Percentiles rank a stretch among this genome's conserved stretches.
These are phyloP conservation scores for Dolichallabes microphthalmus DNA, from an alignment of 2,113 vertebrate species.

Conservation along the genomic window DNA sequence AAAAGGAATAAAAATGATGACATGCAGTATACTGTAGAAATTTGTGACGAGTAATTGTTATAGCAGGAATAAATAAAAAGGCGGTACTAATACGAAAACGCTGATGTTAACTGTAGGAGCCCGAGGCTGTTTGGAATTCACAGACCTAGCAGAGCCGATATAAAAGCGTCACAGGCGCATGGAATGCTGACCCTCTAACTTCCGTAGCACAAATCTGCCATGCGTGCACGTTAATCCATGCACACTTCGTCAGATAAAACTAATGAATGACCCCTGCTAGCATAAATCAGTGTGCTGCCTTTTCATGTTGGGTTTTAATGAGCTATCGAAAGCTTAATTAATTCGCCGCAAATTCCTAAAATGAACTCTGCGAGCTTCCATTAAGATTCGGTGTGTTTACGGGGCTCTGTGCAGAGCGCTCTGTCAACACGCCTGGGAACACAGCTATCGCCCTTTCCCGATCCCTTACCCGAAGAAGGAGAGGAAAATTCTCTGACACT, in stretches of 20 bases:
- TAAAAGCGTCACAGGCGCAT: neutral
- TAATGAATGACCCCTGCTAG: constrained; percentile 52
- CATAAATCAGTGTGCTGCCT: constrained; percentile 9
- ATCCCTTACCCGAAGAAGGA: constrained; percentile 4
- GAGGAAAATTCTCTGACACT: constrained; percentile 45
- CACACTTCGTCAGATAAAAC: constrained; percentile 39
- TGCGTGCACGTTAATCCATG: neutral
- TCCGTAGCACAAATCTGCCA: neutral
- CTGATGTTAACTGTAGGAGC: neutral
- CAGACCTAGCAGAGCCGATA: neutral
- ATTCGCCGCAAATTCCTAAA: constrained; percentile 53
- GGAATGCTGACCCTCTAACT: constrained; percentile 13
- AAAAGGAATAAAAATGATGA: neutral
- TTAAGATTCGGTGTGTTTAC: constrained; percentile 38
- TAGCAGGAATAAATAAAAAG: no score
- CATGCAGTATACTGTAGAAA: neutral
- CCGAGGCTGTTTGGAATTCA: neutral
- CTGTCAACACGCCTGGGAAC: constrained; percentile 47
- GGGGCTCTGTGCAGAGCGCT: constrained; percentile 53
- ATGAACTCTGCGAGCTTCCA: constrained; percentile 49
- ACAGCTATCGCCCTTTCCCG: constrained; percentile 33
- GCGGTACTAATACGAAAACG: neutral
- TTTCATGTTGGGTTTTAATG: constrained; percentile 51
- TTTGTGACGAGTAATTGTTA: no score
- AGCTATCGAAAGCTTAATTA: constrained; percentile 61